These are phyloP conservation scores for Micrasema longulum DNA, from an alignment of 1,140 invertebrate genomes.

Conservation along the genomic window DNA sequence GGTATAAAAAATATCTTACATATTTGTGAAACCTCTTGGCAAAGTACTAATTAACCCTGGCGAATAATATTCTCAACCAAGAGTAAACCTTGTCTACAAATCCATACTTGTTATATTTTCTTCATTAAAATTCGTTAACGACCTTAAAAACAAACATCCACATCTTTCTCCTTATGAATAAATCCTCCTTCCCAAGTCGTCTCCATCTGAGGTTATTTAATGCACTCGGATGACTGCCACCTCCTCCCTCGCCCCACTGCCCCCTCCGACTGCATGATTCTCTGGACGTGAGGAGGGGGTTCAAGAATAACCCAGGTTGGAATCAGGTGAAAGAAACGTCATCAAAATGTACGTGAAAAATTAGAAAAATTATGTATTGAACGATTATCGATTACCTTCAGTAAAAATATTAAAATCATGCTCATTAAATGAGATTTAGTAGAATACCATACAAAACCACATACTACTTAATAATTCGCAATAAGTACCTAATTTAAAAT, in stretches of 20 bases:
- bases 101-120: slow-evolving; percentile 37
- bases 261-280: slow-evolving; percentile 22
- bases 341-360: too few species aligned
- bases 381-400: too few species aligned
- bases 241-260: slow-evolving; percentile 20
- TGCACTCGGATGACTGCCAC: slow-evolving; percentile 52
- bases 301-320: background rate
- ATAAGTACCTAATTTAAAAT: too few species aligned
- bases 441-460: too few species aligned
- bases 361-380: too few species aligned
- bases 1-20: too few species aligned
- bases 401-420: too few species aligned
- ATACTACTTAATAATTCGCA: too few species aligned
- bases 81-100: background rate
- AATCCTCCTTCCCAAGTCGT: slow-evolving; percentile 53
- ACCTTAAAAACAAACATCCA: slow-evolving; percentile 48
- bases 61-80: background rate
- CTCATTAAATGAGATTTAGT: too few species aligned
- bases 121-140: slow-evolving; percentile 54
- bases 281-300: slow-evolving; percentile 9
- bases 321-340: background rate
- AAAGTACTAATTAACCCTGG: background rate
- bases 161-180: slow-evolving; percentile 50
- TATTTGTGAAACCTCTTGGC: too few species aligned
- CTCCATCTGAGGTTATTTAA: slow-evolving; percentile 56